Percentiles rank a stretch among this genome's conserved stretches.
Evolutionary conservation across 2,888 invertebrate genomes (phyloP).

Genomic region (Stegophylla sp.): DNA sequence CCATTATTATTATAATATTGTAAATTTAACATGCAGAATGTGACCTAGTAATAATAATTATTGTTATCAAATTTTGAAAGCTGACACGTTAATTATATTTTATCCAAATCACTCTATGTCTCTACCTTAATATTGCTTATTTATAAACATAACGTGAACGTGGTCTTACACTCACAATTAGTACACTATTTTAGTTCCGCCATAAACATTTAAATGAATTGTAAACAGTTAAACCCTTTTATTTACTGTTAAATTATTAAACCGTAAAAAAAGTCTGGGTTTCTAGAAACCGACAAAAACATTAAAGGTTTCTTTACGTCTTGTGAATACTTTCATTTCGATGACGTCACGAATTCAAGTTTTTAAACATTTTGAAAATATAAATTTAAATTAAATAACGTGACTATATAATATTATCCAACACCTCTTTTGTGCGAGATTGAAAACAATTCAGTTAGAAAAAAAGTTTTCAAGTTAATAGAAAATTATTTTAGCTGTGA

Average conservation of each 20-base stretch:
- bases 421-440: neutral
- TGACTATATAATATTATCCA: neutral
- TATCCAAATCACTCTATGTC: too few relatives aligned
- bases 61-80: too few relatives aligned
- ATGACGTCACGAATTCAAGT: conserved; percentile 7
- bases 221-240: conserved; percentile 31
- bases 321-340: neutral
- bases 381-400: neutral
- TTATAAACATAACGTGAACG: neutral
- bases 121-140: too few relatives aligned
- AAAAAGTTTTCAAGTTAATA: neutral
- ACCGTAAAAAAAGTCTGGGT: conserved; percentile 8
- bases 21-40: too few relatives aligned
- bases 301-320: conserved; percentile 4
- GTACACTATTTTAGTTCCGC: neutral
- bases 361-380: neutral
- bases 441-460: neutral
- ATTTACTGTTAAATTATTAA: conserved; percentile 10
- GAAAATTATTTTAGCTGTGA: neutral
- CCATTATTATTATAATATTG: too few relatives aligned
- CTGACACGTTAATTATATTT: too few relatives aligned
- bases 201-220: conserved; percentile 11
- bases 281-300: neutral
- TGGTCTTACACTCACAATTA: neutral
- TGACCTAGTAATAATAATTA: too few relatives aligned